Evolutionary conservation across 2,888 invertebrate genomes (phyloP), one percentile per base, ranked within the genome.

Genomic region (Allolobophora icterica): DNA sequence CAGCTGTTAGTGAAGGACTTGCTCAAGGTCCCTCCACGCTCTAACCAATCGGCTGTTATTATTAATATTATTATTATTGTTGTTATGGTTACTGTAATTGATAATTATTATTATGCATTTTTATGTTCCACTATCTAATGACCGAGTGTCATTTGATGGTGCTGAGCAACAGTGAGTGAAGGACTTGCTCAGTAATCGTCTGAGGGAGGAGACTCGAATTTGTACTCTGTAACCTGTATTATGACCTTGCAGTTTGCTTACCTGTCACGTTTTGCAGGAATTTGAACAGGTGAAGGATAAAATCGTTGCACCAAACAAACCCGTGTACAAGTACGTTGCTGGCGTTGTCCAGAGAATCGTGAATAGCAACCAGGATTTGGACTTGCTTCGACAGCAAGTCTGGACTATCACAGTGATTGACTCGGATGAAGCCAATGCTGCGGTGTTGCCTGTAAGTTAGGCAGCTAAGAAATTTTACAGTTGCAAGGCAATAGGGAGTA

Each of bases 401-500:
- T 96, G 96, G 96, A 95, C 94, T 15, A 94, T 96, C 11, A 95
- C 95, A 89, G 95, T 97, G 45, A 93, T 95, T 13, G 94, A 96
- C 33, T 94, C 96, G 93, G 94, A 94, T 91, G 93, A 94, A 8
- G 92, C 94, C 91, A 96, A 96, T 94, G 96, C 96, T 0, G 96
- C 96, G 94, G 96, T 96, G 89, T 93, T 96, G 91, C 96, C 96
- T 33, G 96, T 96, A 94, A 94, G 95, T 94, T 71, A 71, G 30
- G 30, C n/a, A n/a, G n/a, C 8, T 71, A 1, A 13, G 71, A 71
- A 71, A 71, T 71, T n/a, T 71, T 11, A 71, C 11, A 1, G 0
- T 71, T 30, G n/a, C 24, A 71, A n/a, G 71, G 11, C n/a, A n/a
- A n/a, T n/a, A n/a, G n/a, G n/a, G n/a, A n/a, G n/a, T n/a, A n/a